Conservation (phyloP, 2,888 invertebrate species). For the Mesorhabditis belari region DNA sequence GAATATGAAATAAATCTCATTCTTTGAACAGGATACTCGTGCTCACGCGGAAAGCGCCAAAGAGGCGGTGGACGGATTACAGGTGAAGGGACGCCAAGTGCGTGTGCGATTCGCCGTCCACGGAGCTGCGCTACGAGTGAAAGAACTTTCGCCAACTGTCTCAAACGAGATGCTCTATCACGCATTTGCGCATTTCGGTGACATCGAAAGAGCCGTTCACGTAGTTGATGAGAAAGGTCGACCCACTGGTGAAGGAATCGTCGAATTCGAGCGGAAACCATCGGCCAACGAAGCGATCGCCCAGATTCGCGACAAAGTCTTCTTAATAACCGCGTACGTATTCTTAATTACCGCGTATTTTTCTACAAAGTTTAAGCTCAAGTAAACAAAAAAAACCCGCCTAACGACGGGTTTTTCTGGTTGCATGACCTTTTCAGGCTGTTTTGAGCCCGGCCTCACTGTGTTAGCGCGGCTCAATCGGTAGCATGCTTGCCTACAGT, state of each 20-base stretch:
- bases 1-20: too few relatives aligned
- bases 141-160: conserved; percentile 82
- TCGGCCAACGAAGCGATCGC: conserved; percentile 80
- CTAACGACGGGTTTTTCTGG: too few relatives aligned
- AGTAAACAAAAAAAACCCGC: too few relatives aligned
- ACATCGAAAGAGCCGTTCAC: conserved; percentile 81
- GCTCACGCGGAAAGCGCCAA: conserved; percentile 88
- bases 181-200: conserved; percentile 57
- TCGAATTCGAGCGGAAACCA: conserved; percentile 89
- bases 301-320: conserved; percentile 84
- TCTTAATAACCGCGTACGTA: conserved; percentile 66
- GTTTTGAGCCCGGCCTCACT: too few relatives aligned
- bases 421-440: too few relatives aligned
- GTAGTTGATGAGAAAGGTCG: conserved; percentile 92
- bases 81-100: conserved; percentile 66
- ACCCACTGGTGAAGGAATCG: conserved; percentile 88
- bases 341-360: too few relatives aligned
- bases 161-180: conserved; percentile 87
- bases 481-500: too few relatives aligned
- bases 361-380: too few relatives aligned
- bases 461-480: too few relatives aligned
- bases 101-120: conserved; percentile 83
- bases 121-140: conserved; percentile 82
- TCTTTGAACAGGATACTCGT: conserved; percentile 86
- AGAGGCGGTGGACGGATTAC: conserved; percentile 76